Evolutionary conservation across 2,797 vertebrate genomes (phyloP).

Genomic region (Micromesistius poutassou): DNA sequence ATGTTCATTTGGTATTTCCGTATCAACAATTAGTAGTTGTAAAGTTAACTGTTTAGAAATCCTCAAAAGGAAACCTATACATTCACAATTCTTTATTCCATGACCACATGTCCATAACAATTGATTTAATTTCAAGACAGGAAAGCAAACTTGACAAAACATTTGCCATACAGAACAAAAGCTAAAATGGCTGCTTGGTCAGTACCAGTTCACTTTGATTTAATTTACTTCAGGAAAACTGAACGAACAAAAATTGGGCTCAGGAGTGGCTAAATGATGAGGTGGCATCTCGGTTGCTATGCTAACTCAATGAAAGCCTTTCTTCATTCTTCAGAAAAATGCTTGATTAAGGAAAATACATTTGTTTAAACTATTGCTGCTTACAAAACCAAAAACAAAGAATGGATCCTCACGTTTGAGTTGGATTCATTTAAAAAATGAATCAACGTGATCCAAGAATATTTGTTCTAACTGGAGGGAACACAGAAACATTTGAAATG

Average conservation of each 20-base stretch:
- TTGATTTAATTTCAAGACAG: conserved; percentile 50
- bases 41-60: not conserved
- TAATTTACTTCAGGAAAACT: conserved; percentile 21
- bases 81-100: conserved; percentile 68
- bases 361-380: not conserved
- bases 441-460: not conserved
- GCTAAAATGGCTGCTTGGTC: conserved; percentile 35
- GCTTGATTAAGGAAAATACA: not conserved
- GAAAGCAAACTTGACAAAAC: conserved; percentile 55
- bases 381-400: not conserved
- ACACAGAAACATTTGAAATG: too few relatives aligned
- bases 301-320: conserved; percentile 8
- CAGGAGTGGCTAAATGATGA: conserved; percentile 21
- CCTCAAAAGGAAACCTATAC: conserved; percentile 28
- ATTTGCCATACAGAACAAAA: conserved; percentile 51
- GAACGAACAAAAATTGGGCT: conserved; percentile 16
- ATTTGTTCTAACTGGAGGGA: not conserved
- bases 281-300: conserved; percentile 9
- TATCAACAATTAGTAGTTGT: not conserved
- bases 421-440: not conserved
- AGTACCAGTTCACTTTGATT: conserved; percentile 36
- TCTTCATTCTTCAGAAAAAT: not conserved
- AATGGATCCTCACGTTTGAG: not conserved
- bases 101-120: conserved; percentile 63
- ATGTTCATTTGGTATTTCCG: not conserved